Conservation (phyloP, 1,140 invertebrate genomes). For the Brachionus koreanus region DNA sequence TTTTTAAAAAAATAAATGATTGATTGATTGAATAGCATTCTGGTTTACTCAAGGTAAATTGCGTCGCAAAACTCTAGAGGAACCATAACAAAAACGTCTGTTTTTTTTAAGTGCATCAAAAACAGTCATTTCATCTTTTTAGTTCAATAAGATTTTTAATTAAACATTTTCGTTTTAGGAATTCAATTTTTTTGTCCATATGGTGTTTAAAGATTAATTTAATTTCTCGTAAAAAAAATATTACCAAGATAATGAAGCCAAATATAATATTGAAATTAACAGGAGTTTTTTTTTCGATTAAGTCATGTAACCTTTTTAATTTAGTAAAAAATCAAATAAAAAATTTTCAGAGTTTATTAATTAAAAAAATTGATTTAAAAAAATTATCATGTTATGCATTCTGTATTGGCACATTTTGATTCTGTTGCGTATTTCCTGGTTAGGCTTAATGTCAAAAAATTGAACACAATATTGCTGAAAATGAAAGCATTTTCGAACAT, state of each 20-base stretch:
- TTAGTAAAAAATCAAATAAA: background rate
- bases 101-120: background rate
- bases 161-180: background rate
- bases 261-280: too few species aligned
- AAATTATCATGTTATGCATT: background rate
- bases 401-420: background rate
- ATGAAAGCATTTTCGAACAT: constrained; percentile 25
- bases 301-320: too few species aligned
- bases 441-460: background rate
- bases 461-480: background rate
- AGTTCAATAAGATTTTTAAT: background rate
- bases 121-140: background rate
- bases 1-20: too few species aligned
- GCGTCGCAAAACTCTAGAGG: background rate
- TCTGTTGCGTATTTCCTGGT: background rate
- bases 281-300: too few species aligned
- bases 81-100: background rate
- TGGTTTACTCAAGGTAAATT: background rate
- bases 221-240: background rate
- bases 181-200: background rate
- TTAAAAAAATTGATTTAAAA: background rate
- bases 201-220: background rate
- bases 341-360: background rate
- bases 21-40: background rate
- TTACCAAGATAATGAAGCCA: too few species aligned